phyloP scores from a whole-genome alignment of 2,888 invertebrate genomes.

The Ectropis crepuscularia region DNA sequence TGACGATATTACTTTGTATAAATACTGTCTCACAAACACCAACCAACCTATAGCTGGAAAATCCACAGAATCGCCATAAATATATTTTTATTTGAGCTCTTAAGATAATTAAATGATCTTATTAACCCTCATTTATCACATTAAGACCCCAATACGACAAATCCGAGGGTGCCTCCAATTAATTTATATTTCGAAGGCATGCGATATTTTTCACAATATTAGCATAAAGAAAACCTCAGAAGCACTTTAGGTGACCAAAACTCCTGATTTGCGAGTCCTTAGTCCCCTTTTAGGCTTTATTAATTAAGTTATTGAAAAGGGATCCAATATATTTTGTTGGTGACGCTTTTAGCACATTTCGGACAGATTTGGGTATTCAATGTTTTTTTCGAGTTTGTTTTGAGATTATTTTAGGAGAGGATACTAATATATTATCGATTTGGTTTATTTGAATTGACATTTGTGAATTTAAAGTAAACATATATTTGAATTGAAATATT shows the following conservation, averaged over 20 bases:
- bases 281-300: slow-evolving; percentile 54
- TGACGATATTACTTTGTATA: slow-evolving; percentile 5
- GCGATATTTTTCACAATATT: slow-evolving; percentile 70
- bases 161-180: slow-evolving; percentile 68
- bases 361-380: slow-evolving; percentile 23
- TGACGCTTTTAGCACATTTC: slow-evolving; percentile 34
- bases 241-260: slow-evolving; percentile 69
- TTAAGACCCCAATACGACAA: slow-evolving; percentile 67
- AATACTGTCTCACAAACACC: slow-evolving; percentile 22
- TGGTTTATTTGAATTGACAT: not conserved
- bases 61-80: slow-evolving; percentile 15
- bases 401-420: slow-evolving; percentile 5
- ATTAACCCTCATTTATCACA: slow-evolving; percentile 73
- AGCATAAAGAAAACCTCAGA: slow-evolving; percentile 78
- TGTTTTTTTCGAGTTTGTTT: slow-evolving; percentile 19
- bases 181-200: slow-evolving; percentile 62
- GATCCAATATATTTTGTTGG: slow-evolving; percentile 30
- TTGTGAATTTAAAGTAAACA: not conserved
- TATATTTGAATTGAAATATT: not conserved
- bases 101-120: slow-evolving; percentile 74
- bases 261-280: slow-evolving; percentile 62
- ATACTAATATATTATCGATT: too few relatives aligned
- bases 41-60: slow-evolving; percentile 11
- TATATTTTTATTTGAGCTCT: slow-evolving; percentile 58
- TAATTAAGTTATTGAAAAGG: slow-evolving; percentile 69